Base-by-base conservation (phyloP, 2,797 vertebrate species). In the Pagetopsis macropterus region DNA sequence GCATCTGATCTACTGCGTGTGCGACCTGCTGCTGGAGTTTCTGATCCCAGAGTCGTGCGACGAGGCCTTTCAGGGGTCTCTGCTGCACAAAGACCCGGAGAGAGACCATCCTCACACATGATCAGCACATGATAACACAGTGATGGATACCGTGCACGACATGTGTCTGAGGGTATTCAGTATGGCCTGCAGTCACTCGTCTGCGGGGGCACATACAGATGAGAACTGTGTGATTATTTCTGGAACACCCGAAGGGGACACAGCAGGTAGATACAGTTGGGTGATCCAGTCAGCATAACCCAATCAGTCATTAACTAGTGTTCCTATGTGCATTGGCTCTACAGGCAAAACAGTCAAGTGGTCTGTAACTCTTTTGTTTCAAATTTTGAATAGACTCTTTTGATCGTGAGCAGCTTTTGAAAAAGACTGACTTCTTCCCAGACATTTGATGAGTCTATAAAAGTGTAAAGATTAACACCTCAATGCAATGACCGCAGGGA, bases 1-100 rank as follows among this genome's bases (percentile, higher is more conserved):
- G 82, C 96, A 98, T 88, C 93, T 98, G 85, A 92, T 97, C 88
- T 97, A 95, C 85, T 96, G 95, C 85, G 91, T 97, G 74, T 95
- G 95, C 85, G 97, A 98, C 80, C 88, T 97, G 86, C 92, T 98
- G 72, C 88, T 98, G 91, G 97, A 98, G 87, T 95, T 96, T 77
- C 84, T 98, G 87, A 92, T 96, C 82, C 94, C 96, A 7, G 93
- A 95, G 80, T 92, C 83, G 15, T 93, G 93, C 43, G 84, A 90
- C 2, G 69, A 95, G 78, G 87, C 87, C 63, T 94, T 94, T 75
- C 92, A 94, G 82, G 88, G 13, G 50, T 88, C 79, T 56, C 86
- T 94, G 59, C 86, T 95, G 66, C 89, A 88, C 63, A 91, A 88
- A 67, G 90, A 91, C 56, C 21, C 70, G 12, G 90, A 89, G 61